phyloP scores from a whole-genome alignment of 64 coral and sea anemone species.

The Cladopsammia gracilis region DNA sequence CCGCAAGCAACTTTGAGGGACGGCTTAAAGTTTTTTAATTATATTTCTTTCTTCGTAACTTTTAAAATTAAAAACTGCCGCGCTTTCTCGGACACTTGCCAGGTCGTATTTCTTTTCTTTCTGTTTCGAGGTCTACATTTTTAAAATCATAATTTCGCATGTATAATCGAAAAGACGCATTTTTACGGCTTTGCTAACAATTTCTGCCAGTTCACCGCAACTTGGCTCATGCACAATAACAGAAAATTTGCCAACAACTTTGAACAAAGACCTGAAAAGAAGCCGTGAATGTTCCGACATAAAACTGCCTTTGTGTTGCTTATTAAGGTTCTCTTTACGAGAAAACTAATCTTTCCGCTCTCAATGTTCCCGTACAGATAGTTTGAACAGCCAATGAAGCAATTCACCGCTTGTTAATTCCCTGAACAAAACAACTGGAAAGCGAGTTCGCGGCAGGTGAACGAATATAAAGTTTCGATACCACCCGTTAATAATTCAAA shows the following conservation, averaged over 20 bases:
- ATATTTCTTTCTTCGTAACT: neutral
- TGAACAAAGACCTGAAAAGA: slow-evolving; percentile 34
- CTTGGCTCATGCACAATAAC: neutral
- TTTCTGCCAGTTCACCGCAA: neutral
- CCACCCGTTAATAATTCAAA: neutral
- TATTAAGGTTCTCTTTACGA: neutral
- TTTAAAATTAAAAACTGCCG: neutral
- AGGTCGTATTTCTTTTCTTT: too few species aligned
- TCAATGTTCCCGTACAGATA: neutral
- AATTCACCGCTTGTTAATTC: neutral
- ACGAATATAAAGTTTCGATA: neutral
- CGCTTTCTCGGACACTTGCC: neutral
- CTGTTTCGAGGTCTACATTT: neutral
- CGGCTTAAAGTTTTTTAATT: too few species aligned
- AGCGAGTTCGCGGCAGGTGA: neutral
- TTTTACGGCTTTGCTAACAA: neutral
- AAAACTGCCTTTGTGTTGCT: neutral
- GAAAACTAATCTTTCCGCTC: slow-evolving; percentile 7
- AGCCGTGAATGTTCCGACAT: slow-evolving; percentile 9
- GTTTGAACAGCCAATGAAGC: neutral
- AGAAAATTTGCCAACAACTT: neutral
- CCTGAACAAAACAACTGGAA: neutral
- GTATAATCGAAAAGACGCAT: neutral
- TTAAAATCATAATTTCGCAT: neutral
- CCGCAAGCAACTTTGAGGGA: neutral